These are phyloP conservation scores for Danaus chrysippus DNA, from an alignment of 2,888 invertebrate species.

Conservation along the genomic window DNA sequence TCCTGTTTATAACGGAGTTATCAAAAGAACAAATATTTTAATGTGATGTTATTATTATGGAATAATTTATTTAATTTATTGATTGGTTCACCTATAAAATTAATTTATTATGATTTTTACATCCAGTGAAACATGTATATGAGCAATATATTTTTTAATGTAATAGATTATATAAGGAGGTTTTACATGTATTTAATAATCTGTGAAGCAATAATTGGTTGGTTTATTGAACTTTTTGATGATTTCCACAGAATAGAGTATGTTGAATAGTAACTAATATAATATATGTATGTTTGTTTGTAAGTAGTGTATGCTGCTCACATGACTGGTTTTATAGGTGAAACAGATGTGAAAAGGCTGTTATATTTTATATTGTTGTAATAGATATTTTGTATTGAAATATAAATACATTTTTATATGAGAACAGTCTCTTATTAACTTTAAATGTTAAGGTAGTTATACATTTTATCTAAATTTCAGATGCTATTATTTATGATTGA, in stretches of 20 bases:
- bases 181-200: too few species aligned
- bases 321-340: conserved; percentile 77
- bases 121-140: too few species aligned
- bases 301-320: conserved; percentile 38
- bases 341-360: conserved; percentile 69
- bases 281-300: conserved; percentile 8
- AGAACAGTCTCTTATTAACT: conserved; percentile 3
- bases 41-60: conserved; percentile 7
- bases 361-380: conserved; percentile 43
- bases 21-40: background rate
- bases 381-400: conserved; percentile 63
- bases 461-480: too few species aligned
- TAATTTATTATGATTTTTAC: conserved; percentile 18
- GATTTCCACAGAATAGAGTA: too few species aligned
- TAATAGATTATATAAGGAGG: too few species aligned
- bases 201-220: too few species aligned
- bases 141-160: too few species aligned
- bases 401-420: conserved; percentile 10
- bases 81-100: conserved; percentile 64
- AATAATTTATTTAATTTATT: conserved; percentile 23
- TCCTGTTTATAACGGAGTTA: conserved; percentile 18
- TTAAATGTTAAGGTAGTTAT: too few species aligned
- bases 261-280: background rate
- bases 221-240: too few species aligned
- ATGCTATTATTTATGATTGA: too few species aligned